A percentile compares a stretch with the other conserved stretches of the same genome.
Evolutionary conservation across 2,888 invertebrate species (phyloP).

Genomic region (Prostheceraeus crozeri): DNA sequence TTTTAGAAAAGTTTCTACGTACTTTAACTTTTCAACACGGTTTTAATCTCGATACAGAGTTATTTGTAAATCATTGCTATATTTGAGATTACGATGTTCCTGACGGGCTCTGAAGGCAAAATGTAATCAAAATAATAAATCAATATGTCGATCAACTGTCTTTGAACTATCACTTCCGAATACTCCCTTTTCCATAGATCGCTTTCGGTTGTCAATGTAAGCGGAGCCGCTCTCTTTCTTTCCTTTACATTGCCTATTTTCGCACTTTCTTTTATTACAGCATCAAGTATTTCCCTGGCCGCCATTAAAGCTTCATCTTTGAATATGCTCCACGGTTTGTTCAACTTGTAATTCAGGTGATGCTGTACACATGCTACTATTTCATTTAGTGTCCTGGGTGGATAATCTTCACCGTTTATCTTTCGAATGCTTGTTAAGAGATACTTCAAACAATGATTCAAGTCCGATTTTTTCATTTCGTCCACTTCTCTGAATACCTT

Average conservation of each 20-base stretch:
- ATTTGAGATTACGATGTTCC: too few species aligned
- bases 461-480: neutral
- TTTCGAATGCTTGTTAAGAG: neutral
- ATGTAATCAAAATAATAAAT: constrained; percentile 25
- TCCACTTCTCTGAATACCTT: constrained; percentile 6
- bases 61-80: too few species aligned
- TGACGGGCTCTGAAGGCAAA: too few species aligned
- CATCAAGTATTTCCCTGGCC: constrained; percentile 9
- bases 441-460: constrained; percentile 20
- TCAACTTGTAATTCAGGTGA: constrained; percentile 9
- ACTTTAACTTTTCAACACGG: too few species aligned
- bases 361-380: constrained; percentile 3
- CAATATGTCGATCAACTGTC: constrained; percentile 23
- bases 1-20: too few species aligned
- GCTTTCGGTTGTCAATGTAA: neutral
- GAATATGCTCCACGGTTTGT: constrained; percentile 4
- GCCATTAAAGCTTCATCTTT: neutral
- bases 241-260: neutral
- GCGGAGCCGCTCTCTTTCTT: constrained; percentile 1
- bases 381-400: constrained; percentile 11
- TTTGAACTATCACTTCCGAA: constrained; percentile 3
- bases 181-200: constrained; percentile 1
- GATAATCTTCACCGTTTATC: neutral
- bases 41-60: too few species aligned
- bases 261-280: neutral